Conservation (phyloP, 2,888 invertebrate genomes). For the Kuschelorhynchus macadamiae region DNA sequence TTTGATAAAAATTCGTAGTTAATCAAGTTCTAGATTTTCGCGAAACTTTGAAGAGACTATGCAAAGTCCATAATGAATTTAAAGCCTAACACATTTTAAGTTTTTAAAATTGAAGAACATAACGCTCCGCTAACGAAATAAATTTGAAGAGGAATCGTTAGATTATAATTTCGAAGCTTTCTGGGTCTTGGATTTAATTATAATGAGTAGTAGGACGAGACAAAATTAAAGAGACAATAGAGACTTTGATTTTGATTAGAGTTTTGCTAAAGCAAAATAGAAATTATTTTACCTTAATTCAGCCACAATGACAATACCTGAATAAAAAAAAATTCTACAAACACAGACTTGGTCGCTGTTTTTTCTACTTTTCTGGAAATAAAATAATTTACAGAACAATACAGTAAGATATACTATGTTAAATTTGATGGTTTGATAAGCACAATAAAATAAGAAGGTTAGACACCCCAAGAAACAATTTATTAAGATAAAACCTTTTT, state of each 20-base stretch:
- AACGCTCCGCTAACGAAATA: slow-evolving; percentile 15
- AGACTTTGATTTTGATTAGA: slow-evolving; percentile 13
- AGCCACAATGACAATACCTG: no score
- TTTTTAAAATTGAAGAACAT: slow-evolving; percentile 29
- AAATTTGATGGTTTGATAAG: no score
- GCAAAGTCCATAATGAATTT: slow-evolving; percentile 20
- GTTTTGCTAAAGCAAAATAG: background rate
- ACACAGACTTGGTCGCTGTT: no score
- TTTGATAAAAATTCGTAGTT: slow-evolving; percentile 29
- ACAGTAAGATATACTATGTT: no score
- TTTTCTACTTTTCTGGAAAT: no score
- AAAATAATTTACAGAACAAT: no score
- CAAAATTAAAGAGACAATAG: slow-evolving; percentile 9
- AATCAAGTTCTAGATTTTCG: slow-evolving; percentile 22
- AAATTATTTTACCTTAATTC: slow-evolving; percentile 7
- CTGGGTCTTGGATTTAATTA: slow-evolving; percentile 17
- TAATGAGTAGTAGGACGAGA: slow-evolving; percentile 3
- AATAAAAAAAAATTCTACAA: no score
- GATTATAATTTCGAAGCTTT: slow-evolving; percentile 29
- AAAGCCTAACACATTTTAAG: slow-evolving; percentile 11
- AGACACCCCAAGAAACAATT: no score
- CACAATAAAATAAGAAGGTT: no score
- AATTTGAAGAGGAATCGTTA: slow-evolving; percentile 30
- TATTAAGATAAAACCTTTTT: no score
- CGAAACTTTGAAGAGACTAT: slow-evolving; percentile 18